phyloP scores from a whole-genome alignment of 2,113 vertebrate genomes.

The Pluvianellus socialis region DNA sequence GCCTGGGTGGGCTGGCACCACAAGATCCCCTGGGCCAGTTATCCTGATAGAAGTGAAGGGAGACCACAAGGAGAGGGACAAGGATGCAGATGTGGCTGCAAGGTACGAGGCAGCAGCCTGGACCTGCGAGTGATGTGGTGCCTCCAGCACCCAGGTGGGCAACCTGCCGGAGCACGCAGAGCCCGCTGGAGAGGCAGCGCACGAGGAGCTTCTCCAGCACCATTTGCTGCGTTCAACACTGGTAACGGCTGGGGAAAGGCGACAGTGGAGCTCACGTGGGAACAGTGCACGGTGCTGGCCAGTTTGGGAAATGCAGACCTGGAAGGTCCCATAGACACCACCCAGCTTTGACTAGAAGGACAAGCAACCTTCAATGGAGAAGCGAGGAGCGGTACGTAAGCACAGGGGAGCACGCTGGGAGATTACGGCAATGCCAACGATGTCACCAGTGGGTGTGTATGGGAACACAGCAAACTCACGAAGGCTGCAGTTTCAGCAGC shows the following conservation, averaged over 20 bases:
- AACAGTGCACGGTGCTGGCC: no score
- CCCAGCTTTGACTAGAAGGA: background rate
- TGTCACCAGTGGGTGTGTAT: background rate
- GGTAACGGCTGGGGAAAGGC: background rate
- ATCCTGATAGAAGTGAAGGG: no score
- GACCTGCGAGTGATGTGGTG: background rate
- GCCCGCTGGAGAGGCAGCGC: background rate
- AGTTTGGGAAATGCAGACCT: background rate
- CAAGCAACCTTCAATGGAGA: background rate
- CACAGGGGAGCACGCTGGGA: background rate
- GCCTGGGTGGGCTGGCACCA: background rate
- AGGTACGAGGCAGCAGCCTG: no score
- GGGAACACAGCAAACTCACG: background rate
- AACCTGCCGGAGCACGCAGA: background rate
- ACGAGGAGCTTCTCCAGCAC: background rate
- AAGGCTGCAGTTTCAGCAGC: background rate
- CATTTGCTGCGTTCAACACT: no score
- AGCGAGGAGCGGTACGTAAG: background rate
- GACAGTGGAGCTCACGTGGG: background rate
- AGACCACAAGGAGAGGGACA: background rate
- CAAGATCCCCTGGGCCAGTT: background rate
- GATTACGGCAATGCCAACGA: fast-evolving
- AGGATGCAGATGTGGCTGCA: background rate
- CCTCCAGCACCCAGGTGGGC: no score
- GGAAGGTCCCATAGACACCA: background rate